phyloP scores from a whole-genome alignment of 2,113 vertebrate species.

The Phalacrocorax carbo region DNA sequence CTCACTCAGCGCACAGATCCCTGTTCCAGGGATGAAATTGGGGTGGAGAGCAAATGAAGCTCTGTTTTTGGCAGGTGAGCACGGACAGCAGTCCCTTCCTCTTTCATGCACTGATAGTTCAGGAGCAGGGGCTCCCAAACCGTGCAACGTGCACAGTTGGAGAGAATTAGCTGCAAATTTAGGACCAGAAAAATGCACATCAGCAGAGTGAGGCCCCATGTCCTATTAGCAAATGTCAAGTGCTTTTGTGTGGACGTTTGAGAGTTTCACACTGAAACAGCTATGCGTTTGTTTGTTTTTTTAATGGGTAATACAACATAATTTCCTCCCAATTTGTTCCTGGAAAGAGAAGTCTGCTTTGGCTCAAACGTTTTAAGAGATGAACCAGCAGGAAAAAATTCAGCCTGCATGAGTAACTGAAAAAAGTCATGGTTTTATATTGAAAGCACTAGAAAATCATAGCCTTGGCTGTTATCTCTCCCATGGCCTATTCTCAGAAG shows the following conservation, averaged over 20 bases:
- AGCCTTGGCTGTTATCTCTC: neutral
- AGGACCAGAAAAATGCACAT: neutral
- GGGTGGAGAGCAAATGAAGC: neutral
- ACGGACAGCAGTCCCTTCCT: neutral
- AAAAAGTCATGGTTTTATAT: neutral
- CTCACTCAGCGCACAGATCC: neutral
- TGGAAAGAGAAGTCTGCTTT: slow-evolving; percentile 53
- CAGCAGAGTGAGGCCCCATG: neutral
- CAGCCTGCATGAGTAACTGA: neutral
- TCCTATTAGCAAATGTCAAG: neutral
- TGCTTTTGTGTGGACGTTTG: neutral
- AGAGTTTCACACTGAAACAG: slow-evolving; percentile 20
- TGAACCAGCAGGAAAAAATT: slow-evolving; percentile 43
- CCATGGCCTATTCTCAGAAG: neutral
- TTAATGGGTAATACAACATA: slow-evolving; percentile 40
- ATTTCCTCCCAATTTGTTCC: slow-evolving; percentile 64
- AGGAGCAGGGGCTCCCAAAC: neutral
- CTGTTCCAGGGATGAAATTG: neutral
- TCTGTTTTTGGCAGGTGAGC: neutral
- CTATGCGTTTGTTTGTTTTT: slow-evolving; percentile 37
- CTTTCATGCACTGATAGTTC: neutral
- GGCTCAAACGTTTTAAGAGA: slow-evolving; percentile 40
- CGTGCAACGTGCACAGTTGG: neutral
- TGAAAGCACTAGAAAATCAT: neutral
- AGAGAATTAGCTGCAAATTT: neutral